Conservation (phyloP, 2,888 invertebrate species). For the Aricia artaxerxes region DNA sequence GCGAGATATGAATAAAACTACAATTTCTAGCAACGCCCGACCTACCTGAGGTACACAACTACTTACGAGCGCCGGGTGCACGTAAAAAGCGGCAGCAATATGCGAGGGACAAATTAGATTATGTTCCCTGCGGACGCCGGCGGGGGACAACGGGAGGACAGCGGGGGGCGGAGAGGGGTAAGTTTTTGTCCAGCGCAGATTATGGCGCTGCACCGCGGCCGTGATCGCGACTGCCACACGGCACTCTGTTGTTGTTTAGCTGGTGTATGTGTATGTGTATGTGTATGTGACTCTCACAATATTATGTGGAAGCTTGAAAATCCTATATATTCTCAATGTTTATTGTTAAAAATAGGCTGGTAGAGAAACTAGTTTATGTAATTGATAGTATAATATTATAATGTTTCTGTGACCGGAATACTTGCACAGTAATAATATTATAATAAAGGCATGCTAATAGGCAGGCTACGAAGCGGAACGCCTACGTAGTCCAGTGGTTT, state of each 20-base stretch:
- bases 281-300: neutral
- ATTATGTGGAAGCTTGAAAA: neutral
- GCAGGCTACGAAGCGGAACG: too few relatives aligned
- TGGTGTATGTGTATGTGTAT: too few relatives aligned
- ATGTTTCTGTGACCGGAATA: too few relatives aligned
- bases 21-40: neutral
- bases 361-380: neutral
- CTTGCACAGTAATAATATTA: too few relatives aligned
- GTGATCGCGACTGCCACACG: neutral
- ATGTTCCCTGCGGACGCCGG: slow-evolving; percentile 11
- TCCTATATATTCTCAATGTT: neutral
- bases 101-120: slow-evolving; percentile 26
- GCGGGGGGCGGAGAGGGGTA: neutral
- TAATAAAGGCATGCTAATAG: too few relatives aligned
- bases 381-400: too few relatives aligned
- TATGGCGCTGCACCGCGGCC: slow-evolving; percentile 1
- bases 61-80: neutral
- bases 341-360: neutral
- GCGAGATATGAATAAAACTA: neutral
- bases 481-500: too few relatives aligned
- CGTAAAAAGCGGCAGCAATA: neutral
- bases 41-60: neutral
- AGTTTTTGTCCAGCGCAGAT: slow-evolving; percentile 24
- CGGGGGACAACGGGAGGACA: neutral
- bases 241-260: slow-evolving; percentile 2